phyloP scores from a whole-genome alignment of 2,888 invertebrate species.

The Fragum fragum region DNA sequence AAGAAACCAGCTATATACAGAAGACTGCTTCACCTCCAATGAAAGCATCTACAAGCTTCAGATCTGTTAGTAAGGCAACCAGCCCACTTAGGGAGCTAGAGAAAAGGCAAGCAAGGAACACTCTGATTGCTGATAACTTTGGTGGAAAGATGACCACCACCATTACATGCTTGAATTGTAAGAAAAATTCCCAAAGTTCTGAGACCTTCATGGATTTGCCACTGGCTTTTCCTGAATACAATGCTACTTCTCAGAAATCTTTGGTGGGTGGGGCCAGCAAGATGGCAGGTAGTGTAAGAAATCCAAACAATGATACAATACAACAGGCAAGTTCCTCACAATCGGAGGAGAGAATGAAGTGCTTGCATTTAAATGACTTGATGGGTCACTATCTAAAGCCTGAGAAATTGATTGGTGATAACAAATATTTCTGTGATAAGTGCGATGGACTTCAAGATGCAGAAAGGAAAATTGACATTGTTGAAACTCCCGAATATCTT shows the following conservation, averaged over 20 bases:
- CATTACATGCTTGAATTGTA: conserved; percentile 92
- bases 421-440: conserved; percentile 93
- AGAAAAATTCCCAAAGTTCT: conserved; percentile 91
- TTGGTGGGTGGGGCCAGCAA: conserved; percentile 66
- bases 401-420: conserved; percentile 93
- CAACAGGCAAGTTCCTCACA: not conserved
- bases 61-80: conserved; percentile 33
- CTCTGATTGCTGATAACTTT: conserved; percentile 91
- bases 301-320: conserved; percentile 10
- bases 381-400: conserved; percentile 92
- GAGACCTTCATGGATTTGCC: conserved; percentile 93
- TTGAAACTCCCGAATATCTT: conserved; percentile 92
- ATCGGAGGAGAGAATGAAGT: conserved; percentile 40
- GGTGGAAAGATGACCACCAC: conserved; percentile 93
- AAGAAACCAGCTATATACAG: conserved; percentile 87
- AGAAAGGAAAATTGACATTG: conserved; percentile 91
- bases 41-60: conserved; percentile 27
- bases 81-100: conserved; percentile 6
- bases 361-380: conserved; percentile 90
- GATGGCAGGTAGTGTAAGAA: conserved; percentile 48
- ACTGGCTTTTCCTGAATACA: conserved; percentile 85
- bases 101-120: conserved; percentile 10
- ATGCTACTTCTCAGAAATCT: conserved; percentile 59
- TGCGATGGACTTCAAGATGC: conserved; percentile 93
- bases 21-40: conserved; percentile 6